Base-by-base conservation (phyloP, 2,797 vertebrate genomes). In the Zenarchopterus dispar region DNA sequence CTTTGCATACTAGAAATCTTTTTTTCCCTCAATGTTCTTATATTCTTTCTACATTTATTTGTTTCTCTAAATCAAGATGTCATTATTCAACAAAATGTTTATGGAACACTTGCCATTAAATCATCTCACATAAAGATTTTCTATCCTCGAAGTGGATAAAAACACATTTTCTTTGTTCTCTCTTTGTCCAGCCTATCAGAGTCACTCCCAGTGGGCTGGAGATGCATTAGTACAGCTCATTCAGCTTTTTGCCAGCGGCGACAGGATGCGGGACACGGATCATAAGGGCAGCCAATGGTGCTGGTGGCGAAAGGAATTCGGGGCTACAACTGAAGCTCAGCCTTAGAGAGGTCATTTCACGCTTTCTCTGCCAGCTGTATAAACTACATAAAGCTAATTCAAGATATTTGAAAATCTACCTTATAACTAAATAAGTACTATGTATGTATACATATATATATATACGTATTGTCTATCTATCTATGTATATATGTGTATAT, bases 101-200 rank as follows among this genome's bases (percentile, higher is more conserved):
- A 39, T 39, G 53, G 49, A 31, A 24, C 57, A 57, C 56, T 47
- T 55, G 47, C 47, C 44, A 68, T 73, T 56, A n/a, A 59, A 44
- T 65, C 44, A 23, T 24, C 31, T 62, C 49, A 46, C 66, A 52
- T 68, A 62, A 58, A 68, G 48, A 62, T 57, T 59, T 62, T 53
- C 57, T 75, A 43, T 71, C 73, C 47, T 64, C 57, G 55, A 60
- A 62, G 49, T 8, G 19, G 50, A 61, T 54, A 59, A 62, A 52
- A 73, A 64, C 53, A 70, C 59, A 42, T 67, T 84, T 73, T 53
- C 56, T 39, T 39, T 43, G 21, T 48, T 66, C 44, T 45, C 54
- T 67, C 70, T 51, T 70, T 63, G 72, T 71, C 62, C 74, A 49
- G 77, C 84, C 76, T 64, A 66, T 81, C 66, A 73, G 31, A 56